Percentiles rank a stretch among this genome's conserved stretches.
phyloP scores from a whole-genome alignment of 2,113 vertebrate genomes.

The Centrocercus urophasianus region DNA sequence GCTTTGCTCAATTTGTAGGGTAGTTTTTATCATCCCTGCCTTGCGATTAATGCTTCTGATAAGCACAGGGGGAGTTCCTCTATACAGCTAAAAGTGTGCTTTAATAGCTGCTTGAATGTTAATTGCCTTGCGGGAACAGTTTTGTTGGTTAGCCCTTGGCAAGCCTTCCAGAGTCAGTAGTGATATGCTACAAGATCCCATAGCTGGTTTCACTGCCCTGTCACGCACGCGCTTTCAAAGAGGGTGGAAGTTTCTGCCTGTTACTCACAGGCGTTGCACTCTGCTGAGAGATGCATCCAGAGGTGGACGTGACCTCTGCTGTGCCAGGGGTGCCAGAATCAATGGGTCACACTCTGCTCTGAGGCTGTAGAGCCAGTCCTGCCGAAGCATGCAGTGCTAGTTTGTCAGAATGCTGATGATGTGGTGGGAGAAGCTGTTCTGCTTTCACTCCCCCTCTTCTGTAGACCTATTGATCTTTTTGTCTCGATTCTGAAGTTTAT shows the following conservation, averaged over 20 bases:
- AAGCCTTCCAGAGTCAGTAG: neutral
- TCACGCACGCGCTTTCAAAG: neutral
- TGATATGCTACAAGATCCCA: neutral
- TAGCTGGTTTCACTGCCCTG: neutral
- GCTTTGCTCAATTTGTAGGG: slow-evolving; percentile 19
- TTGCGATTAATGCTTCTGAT: neutral
- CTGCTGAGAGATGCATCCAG: neutral
- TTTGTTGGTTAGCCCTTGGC: neutral
- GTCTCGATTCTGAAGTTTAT: neutral
- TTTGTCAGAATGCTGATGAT: slow-evolving; percentile 24
- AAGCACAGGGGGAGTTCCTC: neutral
- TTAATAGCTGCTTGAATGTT: neutral
- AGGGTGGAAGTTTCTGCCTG: neutral
- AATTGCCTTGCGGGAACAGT: neutral
- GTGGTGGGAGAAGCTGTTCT: neutral
- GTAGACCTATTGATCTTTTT: slow-evolving; percentile 11
- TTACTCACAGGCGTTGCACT: neutral
- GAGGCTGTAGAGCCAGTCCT: neutral
- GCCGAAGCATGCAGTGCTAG: neutral
- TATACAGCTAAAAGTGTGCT: neutral
- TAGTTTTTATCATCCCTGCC: neutral
- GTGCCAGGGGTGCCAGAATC: neutral
- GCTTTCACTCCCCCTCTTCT: neutral
- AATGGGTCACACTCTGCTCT: neutral
- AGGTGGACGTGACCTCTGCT: neutral